phyloP scores from a whole-genome alignment of 2,888 invertebrate species.

The Torymus auratus region DNA sequence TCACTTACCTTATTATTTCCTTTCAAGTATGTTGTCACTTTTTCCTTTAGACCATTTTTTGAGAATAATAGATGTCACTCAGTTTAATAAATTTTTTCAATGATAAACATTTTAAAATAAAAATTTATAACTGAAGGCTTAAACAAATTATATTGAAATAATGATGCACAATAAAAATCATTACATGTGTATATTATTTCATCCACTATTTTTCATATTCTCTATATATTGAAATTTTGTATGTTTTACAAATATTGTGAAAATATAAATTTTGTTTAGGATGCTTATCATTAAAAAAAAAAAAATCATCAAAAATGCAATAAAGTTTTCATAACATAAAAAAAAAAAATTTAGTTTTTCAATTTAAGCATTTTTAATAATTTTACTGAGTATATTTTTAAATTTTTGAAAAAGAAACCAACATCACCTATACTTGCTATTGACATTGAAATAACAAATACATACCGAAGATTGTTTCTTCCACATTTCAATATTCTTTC shows the following conservation, averaged over 20 bases:
- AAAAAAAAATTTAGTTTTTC: no score
- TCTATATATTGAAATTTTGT: no score
- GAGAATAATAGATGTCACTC: no score
- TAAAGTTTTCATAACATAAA: no score
- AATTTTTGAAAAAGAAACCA: conserved; percentile 43
- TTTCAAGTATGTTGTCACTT: conserved; percentile 9
- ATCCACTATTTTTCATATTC: no score
- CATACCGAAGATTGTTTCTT: conserved; percentile 96
- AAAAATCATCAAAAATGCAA: no score
- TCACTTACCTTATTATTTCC: conserved; percentile 53
- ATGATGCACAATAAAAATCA: neutral
- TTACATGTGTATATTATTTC: no score
- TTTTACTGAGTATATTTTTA: conserved; percentile 15
- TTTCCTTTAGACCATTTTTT: no score
- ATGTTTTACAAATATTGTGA: no score
- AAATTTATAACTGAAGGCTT: neutral
- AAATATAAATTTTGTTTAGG: no score
- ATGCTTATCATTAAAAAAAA: no score
- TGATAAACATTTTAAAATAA: neutral
- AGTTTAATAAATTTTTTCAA: conserved; percentile 18
- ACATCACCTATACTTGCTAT: conserved; percentile 51
- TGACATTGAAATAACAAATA: conserved; percentile 64
- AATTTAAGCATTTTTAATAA: neutral
- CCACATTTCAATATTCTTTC: conserved; percentile 99
- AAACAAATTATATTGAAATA: neutral